phyloP scores from a whole-genome alignment of 2,888 invertebrate species.

The Aspidiotus destructor region DNA sequence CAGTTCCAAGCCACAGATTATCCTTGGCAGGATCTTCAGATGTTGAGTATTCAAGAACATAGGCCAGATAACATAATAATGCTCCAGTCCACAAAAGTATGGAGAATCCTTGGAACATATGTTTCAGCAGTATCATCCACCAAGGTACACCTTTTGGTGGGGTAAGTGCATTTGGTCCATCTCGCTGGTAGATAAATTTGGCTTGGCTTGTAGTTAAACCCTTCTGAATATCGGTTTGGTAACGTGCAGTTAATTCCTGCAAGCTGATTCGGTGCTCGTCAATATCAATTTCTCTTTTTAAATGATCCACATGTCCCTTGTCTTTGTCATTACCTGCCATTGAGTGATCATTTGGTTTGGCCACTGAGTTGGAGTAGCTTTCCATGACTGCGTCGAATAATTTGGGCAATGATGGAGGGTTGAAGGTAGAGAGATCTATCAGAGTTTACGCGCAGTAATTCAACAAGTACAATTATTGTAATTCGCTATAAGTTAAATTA shows the following conservation, averaged over 20 bases:
- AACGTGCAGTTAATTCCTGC: constrained; percentile 42
- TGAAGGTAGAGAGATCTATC: too few relatives aligned
- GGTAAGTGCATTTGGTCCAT: constrained; percentile 63
- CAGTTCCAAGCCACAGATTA: constrained; percentile 51
- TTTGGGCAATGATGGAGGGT: too few relatives aligned
- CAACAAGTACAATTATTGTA: too few relatives aligned
- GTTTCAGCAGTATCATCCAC: constrained; percentile 55
- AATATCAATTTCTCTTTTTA: constrained; percentile 52
- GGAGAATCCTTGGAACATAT: constrained; percentile 64
- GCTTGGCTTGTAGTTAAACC: constrained; percentile 57
- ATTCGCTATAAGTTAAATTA: too few relatives aligned
- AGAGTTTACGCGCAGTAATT: too few relatives aligned
- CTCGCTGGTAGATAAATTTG: constrained; percentile 47
- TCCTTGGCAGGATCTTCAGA: constrained; percentile 49
- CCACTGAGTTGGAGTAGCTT: neutral
- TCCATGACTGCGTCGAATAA: too few relatives aligned
- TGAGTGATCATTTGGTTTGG: neutral
- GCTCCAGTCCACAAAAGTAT: constrained; percentile 70
- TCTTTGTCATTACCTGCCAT: constrained; percentile 15
- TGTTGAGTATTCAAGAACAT: constrained; percentile 43
- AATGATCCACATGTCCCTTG: constrained; percentile 42
- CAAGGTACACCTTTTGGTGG: constrained; percentile 64
- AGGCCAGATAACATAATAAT: constrained; percentile 57
- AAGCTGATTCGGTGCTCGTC: constrained; percentile 47
- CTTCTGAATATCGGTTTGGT: constrained; percentile 42